Percentiles rank a stretch among this genome's conserved stretches.
phyloP scores from a whole-genome alignment of 2,888 invertebrate species.

The Drosophila neotestacea region DNA sequence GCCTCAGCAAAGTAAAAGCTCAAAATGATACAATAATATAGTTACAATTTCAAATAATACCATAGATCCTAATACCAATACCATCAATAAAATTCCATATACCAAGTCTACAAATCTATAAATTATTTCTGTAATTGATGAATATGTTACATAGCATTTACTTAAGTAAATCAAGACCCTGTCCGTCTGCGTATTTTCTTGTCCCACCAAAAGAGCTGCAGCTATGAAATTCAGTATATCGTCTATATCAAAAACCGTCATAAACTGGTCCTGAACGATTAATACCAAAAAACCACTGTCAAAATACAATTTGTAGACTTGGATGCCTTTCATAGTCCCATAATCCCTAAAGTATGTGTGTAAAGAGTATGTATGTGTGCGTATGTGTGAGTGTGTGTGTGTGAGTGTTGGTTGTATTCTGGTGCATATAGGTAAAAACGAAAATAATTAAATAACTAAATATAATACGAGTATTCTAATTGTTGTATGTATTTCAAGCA shows the following conservation, averaged over 20 bases:
- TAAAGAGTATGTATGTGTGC: slow-evolving; percentile 6
- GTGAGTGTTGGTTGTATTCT: slow-evolving; percentile 20
- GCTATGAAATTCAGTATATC: background rate
- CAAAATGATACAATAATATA: slow-evolving; percentile 9
- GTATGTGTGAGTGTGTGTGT: slow-evolving; percentile 3
- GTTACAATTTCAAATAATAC: background rate
- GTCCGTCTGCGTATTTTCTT: background rate
- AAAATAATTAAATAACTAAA: slow-evolving; percentile 8
- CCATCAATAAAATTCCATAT: background rate
- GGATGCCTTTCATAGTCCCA: slow-evolving; percentile 3
- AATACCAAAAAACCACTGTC: background rate
- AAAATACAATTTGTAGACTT: slow-evolving; percentile 26
- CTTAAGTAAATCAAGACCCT: background rate
- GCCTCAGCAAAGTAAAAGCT: slow-evolving; percentile 8
- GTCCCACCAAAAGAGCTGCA: background rate
- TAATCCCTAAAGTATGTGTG: slow-evolving; percentile 5
- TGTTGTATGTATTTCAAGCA: slow-evolving; percentile 39
- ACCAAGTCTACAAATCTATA: slow-evolving; percentile 3
- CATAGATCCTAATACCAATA: background rate
- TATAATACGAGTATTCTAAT: slow-evolving; percentile 48
- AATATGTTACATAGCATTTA: no score
- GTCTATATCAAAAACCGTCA: no score
- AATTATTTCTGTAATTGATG: no score
- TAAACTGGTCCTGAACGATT: background rate
- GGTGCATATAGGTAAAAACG: slow-evolving; percentile 19